These are phyloP conservation scores for Danaus plexippus DNA, from an alignment of 1,140 invertebrate species.

Conservation along the genomic window DNA sequence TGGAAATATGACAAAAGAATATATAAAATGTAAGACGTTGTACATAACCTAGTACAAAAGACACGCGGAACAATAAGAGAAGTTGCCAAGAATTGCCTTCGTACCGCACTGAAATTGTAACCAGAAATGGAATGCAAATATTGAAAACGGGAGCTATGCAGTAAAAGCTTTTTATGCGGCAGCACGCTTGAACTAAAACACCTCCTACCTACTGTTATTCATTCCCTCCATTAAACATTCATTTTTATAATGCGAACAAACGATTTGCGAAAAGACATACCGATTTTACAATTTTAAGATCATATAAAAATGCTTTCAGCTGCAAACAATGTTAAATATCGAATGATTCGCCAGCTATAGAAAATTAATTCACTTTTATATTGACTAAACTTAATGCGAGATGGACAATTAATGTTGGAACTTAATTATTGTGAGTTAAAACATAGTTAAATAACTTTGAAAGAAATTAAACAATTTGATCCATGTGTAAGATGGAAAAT, in stretches of 20 bases:
- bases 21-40: slow-evolving; percentile 9
- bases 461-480: too few relatives aligned
- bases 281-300: too few relatives aligned
- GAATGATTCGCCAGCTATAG: too few relatives aligned
- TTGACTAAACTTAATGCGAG: too few relatives aligned
- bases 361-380: too few relatives aligned
- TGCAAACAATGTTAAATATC: too few relatives aligned
- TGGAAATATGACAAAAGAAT: slow-evolving; percentile 12
- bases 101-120: slow-evolving; percentile 42
- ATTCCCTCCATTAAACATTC: slow-evolving; percentile 27
- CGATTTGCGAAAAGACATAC: not conserved
- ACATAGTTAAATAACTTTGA: too few relatives aligned
- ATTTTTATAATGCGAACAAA: slow-evolving; percentile 24
- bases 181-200: slow-evolving; percentile 45
- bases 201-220: slow-evolving; percentile 21
- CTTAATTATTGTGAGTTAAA: too few relatives aligned
- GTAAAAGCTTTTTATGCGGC: slow-evolving; percentile 56
- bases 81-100: slow-evolving; percentile 45
- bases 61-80: slow-evolving; percentile 25
- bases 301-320: too few relatives aligned
- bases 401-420: too few relatives aligned
- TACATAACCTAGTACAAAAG: slow-evolving; percentile 15
- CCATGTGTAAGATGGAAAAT: too few relatives aligned
- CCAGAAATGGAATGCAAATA: slow-evolving; percentile 63
- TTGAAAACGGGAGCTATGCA: slow-evolving; percentile 46